A percentile compares a stretch with the other conserved stretches of the same genome.
These are phyloP conservation scores for Microcebus jonahi DNA, from an alignment of 2,113 vertebrate genomes.

Conservation along the genomic window DNA sequence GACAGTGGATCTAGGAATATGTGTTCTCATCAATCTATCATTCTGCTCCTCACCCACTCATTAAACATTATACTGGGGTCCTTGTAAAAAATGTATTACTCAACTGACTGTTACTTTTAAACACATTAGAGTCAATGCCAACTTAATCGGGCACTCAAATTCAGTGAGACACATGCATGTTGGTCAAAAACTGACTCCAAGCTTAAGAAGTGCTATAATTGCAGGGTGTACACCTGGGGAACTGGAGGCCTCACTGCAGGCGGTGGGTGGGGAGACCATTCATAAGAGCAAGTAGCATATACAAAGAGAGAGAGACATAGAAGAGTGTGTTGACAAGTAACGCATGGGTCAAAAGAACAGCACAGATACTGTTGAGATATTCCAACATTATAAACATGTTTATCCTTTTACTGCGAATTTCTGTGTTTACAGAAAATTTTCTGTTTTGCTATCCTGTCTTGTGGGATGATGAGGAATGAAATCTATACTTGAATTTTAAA, in stretches of 20 bases:
- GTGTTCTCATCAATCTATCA: not conserved
- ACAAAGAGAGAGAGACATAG: not conserved
- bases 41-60: not conserved
- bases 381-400: not conserved
- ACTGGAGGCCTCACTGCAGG: not conserved
- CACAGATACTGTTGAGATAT: not conserved
- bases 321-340: not conserved
- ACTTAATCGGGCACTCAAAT: not conserved
- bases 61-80: not conserved
- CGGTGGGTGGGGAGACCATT: not conserved
- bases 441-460: not conserved
- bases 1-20: not conserved
- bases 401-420: not conserved
- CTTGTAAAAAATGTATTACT: not conserved
- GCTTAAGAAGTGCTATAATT: not conserved
- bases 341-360: not conserved
- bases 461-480: not conserved
- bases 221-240: not conserved
- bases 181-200: not conserved
- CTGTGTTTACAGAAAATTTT: not conserved
- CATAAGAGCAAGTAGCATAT: not conserved
- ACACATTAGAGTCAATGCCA: constrained; percentile 6
- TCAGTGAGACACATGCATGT: not conserved
- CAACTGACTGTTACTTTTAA: not conserved
- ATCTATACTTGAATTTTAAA: constrained; percentile 5